A percentile compares a stretch with the other conserved stretches of the same genome.
These are phyloP conservation scores for Aphidoletes aphidimyza DNA, from an alignment of 2,888 invertebrate species.

Conservation along the genomic window DNA sequence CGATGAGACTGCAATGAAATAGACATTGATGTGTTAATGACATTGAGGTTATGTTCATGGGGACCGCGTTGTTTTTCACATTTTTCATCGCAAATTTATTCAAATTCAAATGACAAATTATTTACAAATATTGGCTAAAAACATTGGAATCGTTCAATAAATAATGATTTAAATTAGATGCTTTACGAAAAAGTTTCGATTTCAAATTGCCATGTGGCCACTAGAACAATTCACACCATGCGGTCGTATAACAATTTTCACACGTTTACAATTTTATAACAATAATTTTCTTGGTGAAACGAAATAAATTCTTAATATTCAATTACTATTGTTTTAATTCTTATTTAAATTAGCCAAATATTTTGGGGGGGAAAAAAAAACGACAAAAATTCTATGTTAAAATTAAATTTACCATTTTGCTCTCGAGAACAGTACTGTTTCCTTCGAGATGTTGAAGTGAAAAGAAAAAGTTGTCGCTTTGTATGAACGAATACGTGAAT, in stretches of 20 bases:
- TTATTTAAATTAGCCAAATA: background rate
- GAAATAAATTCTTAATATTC: background rate
- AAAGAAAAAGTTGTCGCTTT: conserved; percentile 23
- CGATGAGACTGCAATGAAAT: conserved; percentile 88
- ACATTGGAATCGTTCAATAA: background rate
- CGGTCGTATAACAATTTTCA: conserved; percentile 27
- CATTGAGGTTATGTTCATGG: conserved; percentile 49
- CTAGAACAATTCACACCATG: background rate
- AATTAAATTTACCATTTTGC: conserved; percentile 50
- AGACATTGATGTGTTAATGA: background rate
- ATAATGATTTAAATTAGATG: background rate
- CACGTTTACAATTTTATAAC: background rate
- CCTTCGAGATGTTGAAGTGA: conserved; percentile 50
- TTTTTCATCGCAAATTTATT: background rate
- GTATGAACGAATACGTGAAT: background rate
- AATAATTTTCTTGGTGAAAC: background rate
- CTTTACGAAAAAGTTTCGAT: background rate
- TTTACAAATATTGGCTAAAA: background rate
- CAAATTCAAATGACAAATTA: background rate
- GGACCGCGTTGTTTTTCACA: background rate
- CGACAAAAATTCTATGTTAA: background rate
- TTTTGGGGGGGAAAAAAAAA: background rate
- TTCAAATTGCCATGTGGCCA: conserved; percentile 2
- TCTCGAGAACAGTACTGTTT: conserved; percentile 44
- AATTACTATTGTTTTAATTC: background rate